Evolutionary conservation across 2,113 vertebrate genomes (phyloP).

Genomic region (Oreochromis tanganicae): DNA sequence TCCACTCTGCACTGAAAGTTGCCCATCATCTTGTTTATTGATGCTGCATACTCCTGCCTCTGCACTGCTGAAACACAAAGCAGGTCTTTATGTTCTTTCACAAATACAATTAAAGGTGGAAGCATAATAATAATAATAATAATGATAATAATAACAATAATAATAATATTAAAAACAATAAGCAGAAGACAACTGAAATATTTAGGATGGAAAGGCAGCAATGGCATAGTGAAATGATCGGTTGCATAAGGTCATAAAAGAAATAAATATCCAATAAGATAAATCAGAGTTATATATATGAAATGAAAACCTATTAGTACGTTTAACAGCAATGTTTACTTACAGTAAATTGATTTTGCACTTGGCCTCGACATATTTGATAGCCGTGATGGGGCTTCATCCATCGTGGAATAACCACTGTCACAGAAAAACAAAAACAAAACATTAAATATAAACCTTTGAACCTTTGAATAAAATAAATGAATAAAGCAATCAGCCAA

Average conservation of each 20-base stretch:
- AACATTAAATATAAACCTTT: neutral
- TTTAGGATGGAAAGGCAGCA: neutral
- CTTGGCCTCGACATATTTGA: slow-evolving; percentile 70
- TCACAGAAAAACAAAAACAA: neutral
- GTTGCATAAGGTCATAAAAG: neutral
- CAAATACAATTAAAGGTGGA: neutral
- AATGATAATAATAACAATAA: neutral
- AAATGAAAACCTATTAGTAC: neutral
- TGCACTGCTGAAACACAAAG: slow-evolving; percentile 70
- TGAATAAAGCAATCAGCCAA: neutral
- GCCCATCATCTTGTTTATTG: slow-evolving; percentile 62
- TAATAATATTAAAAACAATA: fast-evolving
- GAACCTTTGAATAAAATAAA: neutral
- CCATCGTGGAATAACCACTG: slow-evolving; percentile 41
- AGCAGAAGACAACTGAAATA: neutral
- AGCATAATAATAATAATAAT: neutral
- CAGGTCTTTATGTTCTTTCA: neutral
- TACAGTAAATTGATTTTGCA: slow-evolving; percentile 83
- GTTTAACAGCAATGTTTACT: slow-evolving; percentile 39
- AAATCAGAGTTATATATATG: neutral
- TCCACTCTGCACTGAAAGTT: slow-evolving; percentile 80
- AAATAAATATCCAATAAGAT: neutral
- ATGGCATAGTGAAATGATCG: neutral
- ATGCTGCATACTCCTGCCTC: slow-evolving; percentile 77
- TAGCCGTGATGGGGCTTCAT: slow-evolving; percentile 39